These are phyloP conservation scores for Aspidoscelis tigris DNA, from an alignment of 2,113 vertebrate genomes.

Conservation along the genomic window DNA sequence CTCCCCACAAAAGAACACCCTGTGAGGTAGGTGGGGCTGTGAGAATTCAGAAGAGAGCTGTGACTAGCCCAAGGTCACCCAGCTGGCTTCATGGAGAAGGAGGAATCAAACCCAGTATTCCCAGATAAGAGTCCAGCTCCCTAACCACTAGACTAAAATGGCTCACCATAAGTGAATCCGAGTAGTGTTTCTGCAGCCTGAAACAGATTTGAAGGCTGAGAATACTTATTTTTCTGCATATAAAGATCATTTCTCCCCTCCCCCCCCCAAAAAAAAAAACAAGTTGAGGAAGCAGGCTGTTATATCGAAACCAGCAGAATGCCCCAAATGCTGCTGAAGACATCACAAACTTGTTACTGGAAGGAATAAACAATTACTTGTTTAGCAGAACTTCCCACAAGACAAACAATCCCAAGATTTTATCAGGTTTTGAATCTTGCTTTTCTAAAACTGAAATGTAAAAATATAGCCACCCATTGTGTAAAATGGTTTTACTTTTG, in stretches of 20 bases:
- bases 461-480: too few species aligned
- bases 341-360: background rate
- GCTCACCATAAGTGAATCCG: background rate
- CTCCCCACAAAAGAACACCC: too few species aligned
- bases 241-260: background rate
- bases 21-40: too few species aligned
- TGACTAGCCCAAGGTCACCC: too few species aligned
- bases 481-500: too few species aligned
- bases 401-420: background rate
- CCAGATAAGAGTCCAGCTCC: too few species aligned
- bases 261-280: background rate
- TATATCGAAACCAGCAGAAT: constrained; percentile 28
- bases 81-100: too few species aligned
- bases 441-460: too few species aligned
- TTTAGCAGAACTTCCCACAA: background rate
- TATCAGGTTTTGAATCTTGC: background rate
- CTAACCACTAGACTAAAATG: too few species aligned
- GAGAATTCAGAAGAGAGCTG: too few species aligned
- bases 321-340: background rate
- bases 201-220: constrained; percentile 26
- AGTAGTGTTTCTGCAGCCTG: background rate
- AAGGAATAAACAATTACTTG: constrained; percentile 7
- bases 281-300: constrained; percentile 42
- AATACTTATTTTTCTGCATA: constrained; percentile 1
- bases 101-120: too few species aligned